Base-by-base conservation (phyloP, 2,113 vertebrate species). In the Stegostoma tigrinum region DNA sequence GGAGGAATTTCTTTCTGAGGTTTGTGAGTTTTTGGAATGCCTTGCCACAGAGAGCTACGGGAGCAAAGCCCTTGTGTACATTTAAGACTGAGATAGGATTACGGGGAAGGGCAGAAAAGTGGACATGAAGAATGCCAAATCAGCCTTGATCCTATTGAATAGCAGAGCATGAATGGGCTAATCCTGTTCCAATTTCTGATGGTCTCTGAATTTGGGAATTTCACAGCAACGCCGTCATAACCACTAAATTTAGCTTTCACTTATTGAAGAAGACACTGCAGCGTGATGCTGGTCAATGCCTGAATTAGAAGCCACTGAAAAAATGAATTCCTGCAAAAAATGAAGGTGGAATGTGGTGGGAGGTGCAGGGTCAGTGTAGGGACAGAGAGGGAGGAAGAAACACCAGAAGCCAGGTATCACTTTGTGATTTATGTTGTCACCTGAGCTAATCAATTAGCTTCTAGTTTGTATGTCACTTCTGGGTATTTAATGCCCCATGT, bases 401-500 rank as follows among this genome's bases (percentile, higher is more conserved):
- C 15, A 90, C 27, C 87, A 90, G 12, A 90, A n/a, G 24, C 17
- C 87, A 90, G 87, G n/a, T 61, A 89, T 89, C 48, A 30, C 86
- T 61, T 90, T 5, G 5, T 61, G 87, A 90, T 55, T 90, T 90
- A 90, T 61, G 17, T 90, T 15, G 12, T 34, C 12, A 5, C 55
- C 87, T 61, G 87, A 61, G 34, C 87, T 14, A n/a, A 90, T 61
- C 87, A 90, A 90, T 90, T 90, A 34, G 87, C 34, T 90, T 61
- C 87, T 52, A 61, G 52, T 61, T 61, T 90, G 87, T 34, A 90
- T 34, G 27, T 90, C 52, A 90, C 87, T 64, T 12, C 87, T 61
- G 87, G 86, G 87, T 61, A 64, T 90, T 89, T 89, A 89, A 89
- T 89, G 45, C 14, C 61, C 52, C 17, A 52, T 90, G 87, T 90